phyloP scores from a whole-genome alignment of 2,888 invertebrate genomes.

The Drosophila bunnanda region DNA sequence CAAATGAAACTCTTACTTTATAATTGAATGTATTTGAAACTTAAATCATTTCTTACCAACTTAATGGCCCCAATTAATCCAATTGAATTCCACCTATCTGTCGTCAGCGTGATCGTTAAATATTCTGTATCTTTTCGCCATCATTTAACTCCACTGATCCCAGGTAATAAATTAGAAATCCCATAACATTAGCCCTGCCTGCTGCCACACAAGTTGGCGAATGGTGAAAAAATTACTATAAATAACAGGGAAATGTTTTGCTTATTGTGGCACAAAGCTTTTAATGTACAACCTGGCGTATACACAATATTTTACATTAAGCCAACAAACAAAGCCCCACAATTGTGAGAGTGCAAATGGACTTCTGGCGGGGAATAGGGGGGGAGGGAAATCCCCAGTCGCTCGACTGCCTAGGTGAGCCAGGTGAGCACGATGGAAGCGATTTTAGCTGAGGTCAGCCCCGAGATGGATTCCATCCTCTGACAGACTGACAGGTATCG shows the following conservation, averaged over 20 bases:
- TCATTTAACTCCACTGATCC: neutral
- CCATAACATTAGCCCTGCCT: slow-evolving; percentile 15
- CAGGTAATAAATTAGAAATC: slow-evolving; percentile 15
- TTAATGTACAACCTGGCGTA: slow-evolving; percentile 71
- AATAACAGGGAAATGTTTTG: slow-evolving; percentile 63
- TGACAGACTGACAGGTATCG: slow-evolving; percentile 59
- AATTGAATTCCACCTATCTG: neutral
- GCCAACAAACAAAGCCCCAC: slow-evolving; percentile 68
- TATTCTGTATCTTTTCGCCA: neutral
- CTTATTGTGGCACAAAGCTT: slow-evolving; percentile 69
- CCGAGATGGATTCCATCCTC: slow-evolving; percentile 4
- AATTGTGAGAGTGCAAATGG: slow-evolving; percentile 42
- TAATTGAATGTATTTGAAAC: too few relatives aligned
- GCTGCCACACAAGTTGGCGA: neutral
- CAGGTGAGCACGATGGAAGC: slow-evolving; percentile 47
- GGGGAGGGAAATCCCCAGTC: slow-evolving; percentile 9
- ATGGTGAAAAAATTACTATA: slow-evolving; percentile 29
- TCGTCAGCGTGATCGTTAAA: neutral
- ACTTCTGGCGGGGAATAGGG: neutral
- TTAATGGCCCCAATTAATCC: neutral
- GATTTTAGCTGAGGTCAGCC: slow-evolving; percentile 43
- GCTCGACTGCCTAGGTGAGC: slow-evolving; percentile 31
- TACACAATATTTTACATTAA: slow-evolving; percentile 78
- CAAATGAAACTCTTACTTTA: neutral
- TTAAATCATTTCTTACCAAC: neutral